phyloP scores from a whole-genome alignment of 92 coral and sea anemone genomes.

The Anthopleura xanthogrammica region DNA sequence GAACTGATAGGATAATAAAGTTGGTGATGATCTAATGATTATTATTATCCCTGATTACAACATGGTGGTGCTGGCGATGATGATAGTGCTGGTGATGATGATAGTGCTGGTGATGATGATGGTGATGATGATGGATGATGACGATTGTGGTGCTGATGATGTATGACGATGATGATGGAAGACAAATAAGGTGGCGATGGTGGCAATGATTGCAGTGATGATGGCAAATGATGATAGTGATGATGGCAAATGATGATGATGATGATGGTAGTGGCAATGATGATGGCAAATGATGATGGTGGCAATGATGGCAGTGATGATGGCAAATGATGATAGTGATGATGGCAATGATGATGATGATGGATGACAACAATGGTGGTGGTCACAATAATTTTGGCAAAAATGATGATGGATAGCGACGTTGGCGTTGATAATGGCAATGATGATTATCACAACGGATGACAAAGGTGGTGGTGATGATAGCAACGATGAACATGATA shows the following conservation, averaged over 20 bases:
- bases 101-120: not conserved
- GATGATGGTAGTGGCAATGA: too few relatives aligned
- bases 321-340: not conserved
- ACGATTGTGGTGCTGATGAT: not conserved
- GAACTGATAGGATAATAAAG: not conserved
- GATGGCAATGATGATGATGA: not conserved
- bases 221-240: too few relatives aligned
- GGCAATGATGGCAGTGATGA: too few relatives aligned
- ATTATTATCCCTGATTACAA: not conserved
- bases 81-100: too few relatives aligned
- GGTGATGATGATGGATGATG: not conserved
- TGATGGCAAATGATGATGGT: too few relatives aligned
- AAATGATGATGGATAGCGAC: not conserved
- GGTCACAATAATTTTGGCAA: too few relatives aligned
- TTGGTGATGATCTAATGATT: not conserved
- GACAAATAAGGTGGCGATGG: too few relatives aligned
- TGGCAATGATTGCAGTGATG: not conserved
- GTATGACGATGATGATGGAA: too few relatives aligned
- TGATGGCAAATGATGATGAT: too few relatives aligned
- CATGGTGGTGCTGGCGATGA: not conserved
- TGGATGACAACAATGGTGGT: too few relatives aligned
- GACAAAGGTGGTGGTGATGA: not conserved
- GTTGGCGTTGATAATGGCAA: not conserved
- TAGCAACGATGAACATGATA: too few relatives aligned
- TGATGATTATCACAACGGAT: not conserved